A percentile compares a stretch with the other conserved stretches of the same genome.
phyloP scores from a whole-genome alignment of 1,140 invertebrate species.

The Dreissena polymorpha region DNA sequence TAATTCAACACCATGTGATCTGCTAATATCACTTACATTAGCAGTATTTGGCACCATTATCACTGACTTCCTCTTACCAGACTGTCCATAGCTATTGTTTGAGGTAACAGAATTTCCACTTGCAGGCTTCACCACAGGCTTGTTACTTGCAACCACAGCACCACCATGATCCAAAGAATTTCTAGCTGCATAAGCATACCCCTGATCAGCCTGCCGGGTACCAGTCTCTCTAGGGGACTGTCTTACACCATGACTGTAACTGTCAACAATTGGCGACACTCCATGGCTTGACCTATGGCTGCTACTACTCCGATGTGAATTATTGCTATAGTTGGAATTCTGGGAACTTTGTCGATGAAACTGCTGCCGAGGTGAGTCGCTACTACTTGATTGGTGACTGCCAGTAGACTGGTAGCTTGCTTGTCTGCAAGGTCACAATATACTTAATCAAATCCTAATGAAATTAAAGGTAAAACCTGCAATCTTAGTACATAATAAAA shows the following conservation, averaged over 20 bases:
- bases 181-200: slow-evolving; percentile 22
- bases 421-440: too few relatives aligned
- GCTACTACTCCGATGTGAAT: neutral
- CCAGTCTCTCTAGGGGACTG: slow-evolving; percentile 38
- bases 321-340: slow-evolving; percentile 16
- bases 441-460: too few relatives aligned
- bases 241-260: neutral
- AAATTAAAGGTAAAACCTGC: too few relatives aligned
- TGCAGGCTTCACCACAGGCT: neutral
- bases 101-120: neutral
- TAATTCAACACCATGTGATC: slow-evolving; percentile 22
- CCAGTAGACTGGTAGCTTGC: slow-evolving; percentile 16
- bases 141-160: neutral
- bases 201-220: slow-evolving; percentile 23
- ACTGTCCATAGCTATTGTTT: slow-evolving; percentile 23
- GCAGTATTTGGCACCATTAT: slow-evolving; percentile 33
- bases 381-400: slow-evolving; percentile 41
- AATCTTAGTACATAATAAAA: too few relatives aligned
- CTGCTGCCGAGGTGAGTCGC: slow-evolving; percentile 34
- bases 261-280: neutral
- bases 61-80: slow-evolving; percentile 52
- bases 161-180: neutral
- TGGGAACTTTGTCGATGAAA: slow-evolving; percentile 22
- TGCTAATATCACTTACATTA: slow-evolving; percentile 22
- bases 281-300: too few relatives aligned